These are phyloP conservation scores for Athalia rosae DNA, from an alignment of 2,888 invertebrate species.

Conservation along the genomic window DNA sequence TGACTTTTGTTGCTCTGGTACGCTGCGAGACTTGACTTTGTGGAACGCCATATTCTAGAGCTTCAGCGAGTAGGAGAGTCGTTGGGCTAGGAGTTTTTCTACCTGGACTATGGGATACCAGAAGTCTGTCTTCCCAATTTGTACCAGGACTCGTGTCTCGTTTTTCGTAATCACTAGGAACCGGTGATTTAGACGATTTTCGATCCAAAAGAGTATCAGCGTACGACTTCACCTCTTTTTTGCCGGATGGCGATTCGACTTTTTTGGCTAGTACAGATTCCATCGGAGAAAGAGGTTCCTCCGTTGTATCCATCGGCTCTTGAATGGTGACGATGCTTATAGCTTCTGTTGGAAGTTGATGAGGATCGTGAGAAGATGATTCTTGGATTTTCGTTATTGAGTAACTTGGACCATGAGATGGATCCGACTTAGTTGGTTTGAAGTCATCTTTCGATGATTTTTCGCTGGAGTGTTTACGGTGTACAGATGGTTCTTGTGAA, in stretches of 20 bases:
- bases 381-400: background rate
- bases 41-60: slow-evolving; percentile 55
- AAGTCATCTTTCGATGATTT: slow-evolving; percentile 15
- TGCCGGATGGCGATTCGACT: slow-evolving; percentile 33
- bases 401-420: background rate
- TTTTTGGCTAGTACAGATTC: slow-evolving; percentile 56
- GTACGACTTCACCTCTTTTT: slow-evolving; percentile 55
- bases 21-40: slow-evolving; percentile 73
- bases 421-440: slow-evolving; percentile 13
- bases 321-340: slow-evolving; percentile 56
- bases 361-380: slow-evolving; percentile 22
- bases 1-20: slow-evolving; percentile 76
- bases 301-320: slow-evolving; percentile 64
- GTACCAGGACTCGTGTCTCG: slow-evolving; percentile 45
- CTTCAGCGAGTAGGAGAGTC: slow-evolving; percentile 60
- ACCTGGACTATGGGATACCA: slow-evolving; percentile 47
- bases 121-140: slow-evolving; percentile 54
- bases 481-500: slow-evolving; percentile 17
- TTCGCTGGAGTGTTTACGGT: background rate
- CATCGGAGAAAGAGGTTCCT: slow-evolving; percentile 61
- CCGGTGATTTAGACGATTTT: slow-evolving; percentile 46
- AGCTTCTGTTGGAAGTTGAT: slow-evolving; percentile 29
- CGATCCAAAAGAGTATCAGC: slow-evolving; percentile 58
- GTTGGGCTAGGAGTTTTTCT: slow-evolving; percentile 45
- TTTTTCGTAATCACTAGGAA: slow-evolving; percentile 15